Conservation (phyloP, 37 sponge, comb jelly and placozoan genomes). For the Beroe forskalii region DNA sequence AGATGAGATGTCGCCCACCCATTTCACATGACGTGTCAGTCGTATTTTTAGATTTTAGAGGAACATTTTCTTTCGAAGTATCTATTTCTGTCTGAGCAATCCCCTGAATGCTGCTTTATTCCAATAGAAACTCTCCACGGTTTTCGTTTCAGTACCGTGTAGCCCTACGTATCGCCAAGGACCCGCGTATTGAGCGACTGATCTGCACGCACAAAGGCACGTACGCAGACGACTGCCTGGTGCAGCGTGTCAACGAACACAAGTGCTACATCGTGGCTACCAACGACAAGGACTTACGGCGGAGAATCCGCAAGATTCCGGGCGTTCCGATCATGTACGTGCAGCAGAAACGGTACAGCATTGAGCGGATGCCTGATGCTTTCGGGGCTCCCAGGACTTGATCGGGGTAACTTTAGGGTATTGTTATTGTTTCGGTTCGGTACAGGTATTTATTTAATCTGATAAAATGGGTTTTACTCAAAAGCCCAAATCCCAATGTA, state of each 20-base stretch:
- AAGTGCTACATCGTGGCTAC: conserved; percentile 98
- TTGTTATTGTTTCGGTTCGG: neutral
- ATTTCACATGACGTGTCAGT: too few species aligned
- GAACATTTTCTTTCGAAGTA: too few species aligned
- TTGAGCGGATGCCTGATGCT: conserved; percentile 97
- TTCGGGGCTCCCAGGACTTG: conserved; percentile 78
- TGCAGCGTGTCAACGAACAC: conserved; percentile 88
- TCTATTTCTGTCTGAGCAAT: too few species aligned
- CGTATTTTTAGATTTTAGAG: too few species aligned
- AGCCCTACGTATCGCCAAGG: conserved; percentile 80
- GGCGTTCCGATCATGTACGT: conserved; percentile 99
- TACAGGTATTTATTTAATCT: too few species aligned
- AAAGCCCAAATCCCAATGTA: too few species aligned
- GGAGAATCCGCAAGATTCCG: conserved; percentile 92
- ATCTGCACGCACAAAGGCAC: conserved; percentile 97
- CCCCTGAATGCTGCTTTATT: too few species aligned
- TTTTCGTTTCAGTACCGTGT: conserved; percentile 62
- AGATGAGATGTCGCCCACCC: too few species aligned
- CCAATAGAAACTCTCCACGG: too few species aligned
- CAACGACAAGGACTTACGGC: conserved; percentile 93
- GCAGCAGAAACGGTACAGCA: conserved; percentile 88
- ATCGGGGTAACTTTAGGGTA: too few species aligned
- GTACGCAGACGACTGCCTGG: conserved; percentile 98
- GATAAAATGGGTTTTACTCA: too few species aligned
- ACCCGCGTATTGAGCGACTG: conserved; percentile 91